Percentiles rank a stretch among this genome's conserved stretches.
Evolutionary conservation across 2,113 vertebrate genomes (phyloP).

Genomic region (Upupa epops): DNA sequence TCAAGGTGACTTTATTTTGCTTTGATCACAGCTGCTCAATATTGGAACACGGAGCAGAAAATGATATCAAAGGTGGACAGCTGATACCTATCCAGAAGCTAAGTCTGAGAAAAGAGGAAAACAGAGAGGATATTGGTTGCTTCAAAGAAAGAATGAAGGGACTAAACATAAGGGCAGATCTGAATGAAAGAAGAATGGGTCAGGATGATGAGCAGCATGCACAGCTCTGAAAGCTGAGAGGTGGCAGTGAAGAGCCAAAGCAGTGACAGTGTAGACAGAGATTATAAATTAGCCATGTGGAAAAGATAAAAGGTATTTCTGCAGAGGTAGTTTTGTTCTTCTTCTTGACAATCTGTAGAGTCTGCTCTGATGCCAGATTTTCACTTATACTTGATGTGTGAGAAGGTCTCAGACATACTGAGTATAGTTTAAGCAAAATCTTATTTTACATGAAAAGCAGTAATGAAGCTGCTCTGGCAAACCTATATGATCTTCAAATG

Average conservation of each 20-base stretch:
- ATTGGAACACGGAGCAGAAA: background rate
- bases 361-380: background rate
- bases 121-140: background rate
- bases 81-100: background rate
- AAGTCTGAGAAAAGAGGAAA: background rate
- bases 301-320: rapidly evolving
- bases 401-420: background rate
- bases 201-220: background rate
- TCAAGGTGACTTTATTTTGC: background rate
- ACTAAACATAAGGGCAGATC: background rate
- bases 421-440: background rate
- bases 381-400: background rate
- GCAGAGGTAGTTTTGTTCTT: background rate
- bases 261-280: background rate
- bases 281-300: background rate
- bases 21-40: background rate
- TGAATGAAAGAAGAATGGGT: background rate
- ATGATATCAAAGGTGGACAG: background rate
- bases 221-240: background rate
- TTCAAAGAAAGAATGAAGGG: background rate
- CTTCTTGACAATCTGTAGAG: background rate
- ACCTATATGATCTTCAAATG: too few relatives aligned
- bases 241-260: background rate
- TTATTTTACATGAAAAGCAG: background rate
- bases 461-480: too few relatives aligned